A percentile compares a stretch with the other conserved stretches of the same genome.
Evolutionary conservation across 2,113 vertebrate genomes (phyloP).

Genomic region (Microcebus ravelobensis): DNA sequence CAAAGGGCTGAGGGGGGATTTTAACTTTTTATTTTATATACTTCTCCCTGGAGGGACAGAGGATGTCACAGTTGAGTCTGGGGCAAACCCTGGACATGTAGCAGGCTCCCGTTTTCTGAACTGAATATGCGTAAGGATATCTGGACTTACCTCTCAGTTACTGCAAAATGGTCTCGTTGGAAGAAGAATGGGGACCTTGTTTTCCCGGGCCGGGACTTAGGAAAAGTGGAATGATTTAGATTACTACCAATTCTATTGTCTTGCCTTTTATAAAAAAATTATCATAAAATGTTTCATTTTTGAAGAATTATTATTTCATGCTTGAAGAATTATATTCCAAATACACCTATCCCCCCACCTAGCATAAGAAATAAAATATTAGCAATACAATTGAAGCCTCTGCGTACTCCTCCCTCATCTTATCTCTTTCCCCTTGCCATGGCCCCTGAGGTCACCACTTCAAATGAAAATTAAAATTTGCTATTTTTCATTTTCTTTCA

Average conservation of each 20-base stretch:
- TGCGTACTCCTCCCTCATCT: too few species aligned
- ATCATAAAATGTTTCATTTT: slow-evolving; percentile 12
- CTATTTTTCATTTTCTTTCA: background rate
- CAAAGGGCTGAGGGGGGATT: background rate
- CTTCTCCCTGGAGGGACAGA: background rate
- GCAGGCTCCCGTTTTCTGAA: background rate
- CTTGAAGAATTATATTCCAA: slow-evolving; percentile 45
- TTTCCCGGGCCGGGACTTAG: background rate
- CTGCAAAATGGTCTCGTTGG: background rate
- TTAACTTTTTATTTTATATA: slow-evolving; percentile 7
- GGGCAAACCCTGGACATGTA: background rate
- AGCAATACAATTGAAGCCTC: background rate
- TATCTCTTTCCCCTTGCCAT: background rate
- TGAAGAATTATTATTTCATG: slow-evolving; percentile 10
- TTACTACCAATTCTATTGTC: background rate
- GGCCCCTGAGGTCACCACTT: background rate
- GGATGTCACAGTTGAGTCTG: background rate
- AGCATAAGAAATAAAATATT: background rate
- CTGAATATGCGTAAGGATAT: background rate
- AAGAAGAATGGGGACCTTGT: background rate
- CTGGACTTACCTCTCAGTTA: background rate
- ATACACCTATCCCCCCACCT: background rate
- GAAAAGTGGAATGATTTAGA: background rate
- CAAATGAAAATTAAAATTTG: background rate
- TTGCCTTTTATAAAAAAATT: slow-evolving; percentile 21